These are phyloP conservation scores for Neodiprion virginianus DNA, from an alignment of 1,140 invertebrate species.

Conservation along the genomic window DNA sequence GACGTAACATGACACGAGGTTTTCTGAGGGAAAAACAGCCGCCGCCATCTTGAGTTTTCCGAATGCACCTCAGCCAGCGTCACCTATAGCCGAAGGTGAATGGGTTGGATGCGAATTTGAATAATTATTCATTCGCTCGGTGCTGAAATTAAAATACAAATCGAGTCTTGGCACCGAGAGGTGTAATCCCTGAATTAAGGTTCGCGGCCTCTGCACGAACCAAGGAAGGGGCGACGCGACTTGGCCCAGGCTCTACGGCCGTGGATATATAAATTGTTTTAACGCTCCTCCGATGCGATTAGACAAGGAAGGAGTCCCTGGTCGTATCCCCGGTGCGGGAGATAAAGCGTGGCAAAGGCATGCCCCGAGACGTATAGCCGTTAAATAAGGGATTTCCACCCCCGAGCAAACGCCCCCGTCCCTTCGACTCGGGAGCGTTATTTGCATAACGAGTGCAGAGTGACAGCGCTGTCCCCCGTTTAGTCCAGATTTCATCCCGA, in stretches of 20 bases:
- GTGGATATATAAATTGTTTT: conserved; percentile 38
- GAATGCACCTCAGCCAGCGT: no score
- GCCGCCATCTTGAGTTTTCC: no score
- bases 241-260: background rate
- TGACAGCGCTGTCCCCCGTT: no score
- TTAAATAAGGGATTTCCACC: conserved; percentile 38
- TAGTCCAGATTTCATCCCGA: no score
- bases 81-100: no score
- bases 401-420: background rate
- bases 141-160: conserved; percentile 33
- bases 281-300: conserved; percentile 37
- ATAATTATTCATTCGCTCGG: conserved; percentile 37
- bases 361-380: conserved; percentile 23
- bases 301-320: conserved; percentile 28
- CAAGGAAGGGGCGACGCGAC: background rate
- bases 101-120: conserved; percentile 23
- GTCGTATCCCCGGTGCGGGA: background rate
- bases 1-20: no score
- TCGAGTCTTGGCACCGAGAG: conserved; percentile 13
- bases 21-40: no score
- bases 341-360: background rate
- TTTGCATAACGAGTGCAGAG: no score
- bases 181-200: conserved; percentile 41
- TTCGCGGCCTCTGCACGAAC: conserved; percentile 19
- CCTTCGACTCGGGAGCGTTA: background rate